Base-by-base conservation (phyloP, 2,888 invertebrate genomes). In the Mesorhabditis sp. region DNA sequence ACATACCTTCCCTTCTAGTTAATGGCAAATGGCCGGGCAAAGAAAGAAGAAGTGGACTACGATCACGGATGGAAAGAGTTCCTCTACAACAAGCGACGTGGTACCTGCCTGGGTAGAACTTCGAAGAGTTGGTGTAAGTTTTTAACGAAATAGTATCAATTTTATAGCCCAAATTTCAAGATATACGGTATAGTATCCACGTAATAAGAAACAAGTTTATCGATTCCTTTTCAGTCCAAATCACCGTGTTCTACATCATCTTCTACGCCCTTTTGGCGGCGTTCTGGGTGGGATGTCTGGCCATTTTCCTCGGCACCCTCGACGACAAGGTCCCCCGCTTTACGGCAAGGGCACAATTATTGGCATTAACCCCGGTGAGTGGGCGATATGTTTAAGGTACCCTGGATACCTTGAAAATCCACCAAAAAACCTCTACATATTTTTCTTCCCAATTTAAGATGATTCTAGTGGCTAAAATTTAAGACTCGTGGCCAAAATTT, bases 221-320 rank as follows among this genome's bases (percentile, higher is more conserved):
- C 28, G 28, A 28, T 28, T 28, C 28, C 28, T 28, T 91, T 76
- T 70, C 91, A 95, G 95, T 91, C 80, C 94, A 95, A 90, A 95
- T 97, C 88, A 90, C 93, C 82, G 88, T 95, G 80, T 97, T 97
- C 90, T 98, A 97, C 89, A 88, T 95, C 82, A 91, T 96, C 87
- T 97, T 96, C 90, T 97, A 96, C 89, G 90, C 92, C 78, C 91
- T 91, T 83, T 90, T 97, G 87, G 91, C 92, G 85, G 94, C 92
- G 69, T 97, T 96, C 90, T 97, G 96, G 89, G 91, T 93, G 77
- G 93, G 93, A 76, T 91, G 95, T 91, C 89, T 96, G 88, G 92
- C 93, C 81, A 91, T 95, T 85, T 97, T 98, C 90, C 93, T 93
- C 88, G 92, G 92, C 88, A 95, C 95, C 68, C 89, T 95, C 88